Evolutionary conservation across 1,140 invertebrate species (phyloP), one percentile per base, ranked within the genome.

Genomic region (Drosophila pectinifera): DNA sequence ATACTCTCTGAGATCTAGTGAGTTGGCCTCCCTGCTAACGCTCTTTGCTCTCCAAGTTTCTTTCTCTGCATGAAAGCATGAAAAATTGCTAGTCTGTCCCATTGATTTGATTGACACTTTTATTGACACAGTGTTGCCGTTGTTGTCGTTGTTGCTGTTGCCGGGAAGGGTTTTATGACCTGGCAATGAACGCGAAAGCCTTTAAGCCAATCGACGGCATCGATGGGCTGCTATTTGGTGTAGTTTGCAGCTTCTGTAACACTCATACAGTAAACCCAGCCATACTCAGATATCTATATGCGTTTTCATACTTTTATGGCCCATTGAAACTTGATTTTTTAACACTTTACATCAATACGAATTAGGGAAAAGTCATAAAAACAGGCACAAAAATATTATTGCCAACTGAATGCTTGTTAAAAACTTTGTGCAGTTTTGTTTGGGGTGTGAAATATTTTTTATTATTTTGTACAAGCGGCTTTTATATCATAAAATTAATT

Each of bases 91-190:
- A 56, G 62, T 45, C 59, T 85, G 67, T 80, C 63, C 68, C 79
- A 89, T 88, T 80, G 83, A 89, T 89, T 88, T 89, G 83, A 88
- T 88, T 89, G 83, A 89, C 83, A 88, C 74, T 83, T 86, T 86
- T 88, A 86, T 88, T 86, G 83, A 86, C 83, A 89, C 51, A 73
- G 63, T 77, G 80, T 70, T 84, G 65, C 57, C 65, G 26, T 70
- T 74, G 69, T 73, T 72, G 13, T 42, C 46, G 13, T 5, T 58
- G 26, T 42, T 58, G 22, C 39, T 18, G 55, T 43, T 58, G 48
- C 5, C 43, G 41, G 24, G 64, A 78, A 82, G 79, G 72, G 84
- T 86, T 86, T 89, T 89, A 89, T 78, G 83, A 86, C 82, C 81
- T 73, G 59, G 18, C 59, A 65, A 62, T 65, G 43, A 75, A 55